Evolutionary conservation across 1,140 invertebrate genomes (phyloP).

Genomic region (Bombus soroeensis): DNA sequence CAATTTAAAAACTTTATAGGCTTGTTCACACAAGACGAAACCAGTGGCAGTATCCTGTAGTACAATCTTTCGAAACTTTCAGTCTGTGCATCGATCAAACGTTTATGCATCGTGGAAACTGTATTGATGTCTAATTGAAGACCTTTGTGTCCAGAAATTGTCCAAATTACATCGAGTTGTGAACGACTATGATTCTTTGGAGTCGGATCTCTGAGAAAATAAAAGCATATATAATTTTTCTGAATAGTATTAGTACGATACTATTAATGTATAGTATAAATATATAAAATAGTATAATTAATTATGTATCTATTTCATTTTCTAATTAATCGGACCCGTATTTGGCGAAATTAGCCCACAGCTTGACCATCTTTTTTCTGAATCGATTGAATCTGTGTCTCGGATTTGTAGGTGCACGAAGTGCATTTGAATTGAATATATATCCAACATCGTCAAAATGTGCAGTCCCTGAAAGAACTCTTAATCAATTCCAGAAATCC

Average conservation of each 20-base stretch:
- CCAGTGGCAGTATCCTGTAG: neutral
- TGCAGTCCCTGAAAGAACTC: slow-evolving; percentile 45
- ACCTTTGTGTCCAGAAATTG: neutral
- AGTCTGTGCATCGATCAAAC: neutral
- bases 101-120: neutral
- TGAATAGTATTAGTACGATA: too few species aligned
- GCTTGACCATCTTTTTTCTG: slow-evolving; percentile 77
- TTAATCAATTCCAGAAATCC: neutral
- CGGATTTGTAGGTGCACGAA: slow-evolving; percentile 1
- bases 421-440: slow-evolving; percentile 48
- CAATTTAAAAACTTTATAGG: too few species aligned
- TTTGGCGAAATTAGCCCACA: slow-evolving; percentile 80
- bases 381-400: slow-evolving; percentile 36
- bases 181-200: neutral
- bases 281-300: too few species aligned
- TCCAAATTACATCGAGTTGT: slow-evolving; percentile 29
- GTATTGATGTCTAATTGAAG: slow-evolving; percentile 28
- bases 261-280: too few species aligned
- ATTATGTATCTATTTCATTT: neutral
- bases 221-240: neutral
- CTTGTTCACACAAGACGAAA: neutral
- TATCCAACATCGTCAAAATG: slow-evolving; percentile 63
- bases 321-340: slow-evolving; percentile 46
- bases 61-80: neutral
- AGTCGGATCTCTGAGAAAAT: slow-evolving; percentile 56